A percentile compares a stretch with the other conserved stretches of the same genome.
phyloP scores from a whole-genome alignment of 2,888 invertebrate species.

The Augochlorella aurata region DNA sequence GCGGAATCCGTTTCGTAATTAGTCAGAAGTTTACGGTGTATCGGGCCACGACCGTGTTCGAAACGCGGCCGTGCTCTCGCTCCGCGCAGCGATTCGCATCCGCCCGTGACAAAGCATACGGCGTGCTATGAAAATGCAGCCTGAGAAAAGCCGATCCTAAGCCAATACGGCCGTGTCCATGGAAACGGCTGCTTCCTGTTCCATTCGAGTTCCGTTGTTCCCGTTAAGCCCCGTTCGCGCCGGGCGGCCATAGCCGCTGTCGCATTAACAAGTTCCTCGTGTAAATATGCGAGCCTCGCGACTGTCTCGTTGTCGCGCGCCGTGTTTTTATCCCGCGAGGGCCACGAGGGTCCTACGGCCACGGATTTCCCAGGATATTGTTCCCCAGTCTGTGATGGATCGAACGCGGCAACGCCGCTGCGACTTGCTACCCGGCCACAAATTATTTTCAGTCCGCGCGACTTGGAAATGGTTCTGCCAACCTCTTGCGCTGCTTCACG shows the following conservation, averaged over 20 bases:
- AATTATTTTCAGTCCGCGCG: not conserved
- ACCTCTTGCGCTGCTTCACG: not conserved
- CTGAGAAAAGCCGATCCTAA: conserved; percentile 49
- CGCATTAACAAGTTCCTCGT: conserved; percentile 23
- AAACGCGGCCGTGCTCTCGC: not conserved
- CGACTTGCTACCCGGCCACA: not conserved
- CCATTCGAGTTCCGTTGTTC: conserved; percentile 3
- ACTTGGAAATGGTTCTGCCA: not conserved
- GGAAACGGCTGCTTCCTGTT: conserved; percentile 52
- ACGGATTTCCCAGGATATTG: not conserved
- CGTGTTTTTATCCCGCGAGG: not conserved
- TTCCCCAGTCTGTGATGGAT: not conserved
- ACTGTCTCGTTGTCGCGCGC: not conserved
- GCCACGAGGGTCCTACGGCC: not conserved
- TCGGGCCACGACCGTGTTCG: not conserved
- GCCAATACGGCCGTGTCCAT: conserved; percentile 55
- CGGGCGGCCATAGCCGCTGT: not conserved
- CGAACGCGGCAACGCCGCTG: not conserved
- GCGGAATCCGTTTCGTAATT: not conserved
- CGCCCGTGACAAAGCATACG: conserved; percentile 41
- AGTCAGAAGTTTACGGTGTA: not conserved
- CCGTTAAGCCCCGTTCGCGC: conserved; percentile 36
- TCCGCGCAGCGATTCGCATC: not conserved
- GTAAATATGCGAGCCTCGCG: conserved; percentile 19
- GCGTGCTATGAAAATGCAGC: conserved; percentile 51